Percentiles rank a stretch among this genome's conserved stretches.
Conservation (phyloP, 2,113 vertebrate species). For the Cinclus mexicanus region DNA sequence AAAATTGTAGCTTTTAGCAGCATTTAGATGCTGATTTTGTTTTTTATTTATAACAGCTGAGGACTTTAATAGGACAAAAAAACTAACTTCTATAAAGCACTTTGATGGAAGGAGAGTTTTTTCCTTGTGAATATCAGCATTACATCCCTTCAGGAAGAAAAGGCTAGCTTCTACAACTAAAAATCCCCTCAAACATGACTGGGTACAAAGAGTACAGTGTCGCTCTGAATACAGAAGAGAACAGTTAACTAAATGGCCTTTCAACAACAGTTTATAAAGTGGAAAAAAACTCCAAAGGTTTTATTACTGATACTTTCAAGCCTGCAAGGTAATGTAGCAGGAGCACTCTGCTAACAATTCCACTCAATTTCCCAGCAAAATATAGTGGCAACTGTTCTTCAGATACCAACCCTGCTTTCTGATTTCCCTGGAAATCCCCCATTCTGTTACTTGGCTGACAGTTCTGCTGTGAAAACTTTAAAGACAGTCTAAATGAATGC, state of each 20-base stretch:
- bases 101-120: neutral
- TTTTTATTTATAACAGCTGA: neutral
- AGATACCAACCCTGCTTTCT: neutral
- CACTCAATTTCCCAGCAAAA: neutral
- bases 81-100: neutral
- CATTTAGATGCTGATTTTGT: neutral
- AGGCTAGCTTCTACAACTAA: neutral
- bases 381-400: neutral
- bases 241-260: neutral
- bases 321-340: neutral
- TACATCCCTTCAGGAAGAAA: neutral
- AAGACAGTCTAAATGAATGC: neutral
- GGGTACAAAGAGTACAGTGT: neutral
- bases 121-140: neutral
- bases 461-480: neutral
- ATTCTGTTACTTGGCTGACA: neutral
- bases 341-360: neutral
- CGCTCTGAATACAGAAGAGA: neutral
- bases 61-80: neutral
- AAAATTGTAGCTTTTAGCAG: neutral
- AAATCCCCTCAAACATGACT: neutral
- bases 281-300: neutral
- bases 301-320: neutral
- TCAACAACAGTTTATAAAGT: neutral
- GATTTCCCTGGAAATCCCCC: neutral